A percentile compares a stretch with the other conserved stretches of the same genome.
These are phyloP conservation scores for Luperina nickerlii DNA, from an alignment of 2,888 invertebrate genomes.

Conservation along the genomic window DNA sequence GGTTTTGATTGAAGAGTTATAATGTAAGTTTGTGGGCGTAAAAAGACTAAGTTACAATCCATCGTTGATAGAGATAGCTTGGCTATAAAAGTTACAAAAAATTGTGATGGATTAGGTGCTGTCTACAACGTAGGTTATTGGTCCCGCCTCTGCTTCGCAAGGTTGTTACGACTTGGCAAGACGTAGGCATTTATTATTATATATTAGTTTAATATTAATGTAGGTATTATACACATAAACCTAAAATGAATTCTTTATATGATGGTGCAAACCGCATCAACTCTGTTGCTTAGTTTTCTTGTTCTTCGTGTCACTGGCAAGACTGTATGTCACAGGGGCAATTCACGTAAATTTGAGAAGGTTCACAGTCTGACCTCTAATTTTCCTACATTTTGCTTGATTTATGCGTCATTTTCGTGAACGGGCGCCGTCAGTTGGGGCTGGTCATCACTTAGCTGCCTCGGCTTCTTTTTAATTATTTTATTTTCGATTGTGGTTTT, in stretches of 20 bases:
- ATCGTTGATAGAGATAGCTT: slow-evolving; percentile 3
- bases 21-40: slow-evolving; percentile 12
- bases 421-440: no score
- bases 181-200: neutral
- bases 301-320: no score
- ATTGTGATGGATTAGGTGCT: neutral
- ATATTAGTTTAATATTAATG: neutral
- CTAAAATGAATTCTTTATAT: no score
- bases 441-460: no score
- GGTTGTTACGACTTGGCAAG: neutral
- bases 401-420: no score
- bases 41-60: neutral
- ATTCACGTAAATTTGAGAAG: no score
- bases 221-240: neutral
- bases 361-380: no score
- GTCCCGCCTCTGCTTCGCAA: neutral
- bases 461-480: no score
- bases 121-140: neutral
- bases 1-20: slow-evolving; percentile 8
- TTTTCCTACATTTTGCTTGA: no score
- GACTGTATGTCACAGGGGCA: no score
- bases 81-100: neutral
- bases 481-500: no score
- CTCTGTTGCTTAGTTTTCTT: neutral
- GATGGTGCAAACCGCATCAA: neutral